Conservation (phyloP, 2,888 invertebrate species). For the Apodemia duryi region DNA sequence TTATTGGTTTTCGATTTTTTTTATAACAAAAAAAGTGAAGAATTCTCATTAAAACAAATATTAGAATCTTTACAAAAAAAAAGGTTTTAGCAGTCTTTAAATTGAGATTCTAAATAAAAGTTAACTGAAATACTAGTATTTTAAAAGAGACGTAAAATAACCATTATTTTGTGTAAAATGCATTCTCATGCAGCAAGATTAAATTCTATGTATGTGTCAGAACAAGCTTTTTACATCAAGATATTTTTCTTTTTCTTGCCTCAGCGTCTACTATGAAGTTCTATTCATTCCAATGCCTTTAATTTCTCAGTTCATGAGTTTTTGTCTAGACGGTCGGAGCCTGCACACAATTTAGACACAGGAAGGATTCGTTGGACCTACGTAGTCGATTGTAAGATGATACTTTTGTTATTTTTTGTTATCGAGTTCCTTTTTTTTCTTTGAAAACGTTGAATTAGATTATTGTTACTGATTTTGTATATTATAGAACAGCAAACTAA, state of each 20-base stretch:
- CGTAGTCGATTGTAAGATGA: constrained; percentile 35
- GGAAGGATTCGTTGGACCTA: constrained; percentile 38
- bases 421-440: background rate
- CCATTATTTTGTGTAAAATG: background rate
- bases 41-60: too few species aligned
- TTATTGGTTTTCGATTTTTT: too few species aligned
- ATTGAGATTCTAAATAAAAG: too few species aligned
- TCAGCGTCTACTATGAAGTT: constrained; percentile 49
- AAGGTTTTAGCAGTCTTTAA: too few species aligned
- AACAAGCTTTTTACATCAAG: constrained; percentile 64
- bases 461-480: background rate
- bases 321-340: constrained; percentile 59
- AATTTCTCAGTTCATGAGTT: constrained; percentile 65
- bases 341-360: constrained; percentile 51
- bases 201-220: constrained; percentile 72
- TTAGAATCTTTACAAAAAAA: too few species aligned
- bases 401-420: constrained; percentile 29
- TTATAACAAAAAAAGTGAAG: too few species aligned
- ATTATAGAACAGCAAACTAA: background rate
- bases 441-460: background rate
- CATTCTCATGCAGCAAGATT: constrained; percentile 65
- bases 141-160: background rate
- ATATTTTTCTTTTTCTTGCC: constrained; percentile 68
- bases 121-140: too few species aligned
- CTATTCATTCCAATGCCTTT: constrained; percentile 70